Base-by-base conservation (phyloP, 2,888 invertebrate genomes). In the Eupithecia abbreviata region DNA sequence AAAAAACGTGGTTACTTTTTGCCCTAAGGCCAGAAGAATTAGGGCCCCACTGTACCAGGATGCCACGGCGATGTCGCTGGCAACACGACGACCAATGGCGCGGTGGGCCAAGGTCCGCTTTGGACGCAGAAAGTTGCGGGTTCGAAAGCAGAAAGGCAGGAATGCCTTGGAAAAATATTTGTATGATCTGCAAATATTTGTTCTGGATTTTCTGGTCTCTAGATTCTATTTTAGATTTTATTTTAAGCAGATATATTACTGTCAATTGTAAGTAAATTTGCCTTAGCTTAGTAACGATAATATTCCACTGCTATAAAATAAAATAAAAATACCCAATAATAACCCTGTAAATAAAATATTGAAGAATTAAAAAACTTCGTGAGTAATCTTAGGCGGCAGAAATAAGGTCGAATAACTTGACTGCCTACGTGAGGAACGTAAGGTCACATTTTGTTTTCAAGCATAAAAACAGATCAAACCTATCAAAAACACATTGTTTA, bases 401-500 rank as follows among this genome's bases (percentile, higher is more conserved):
- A 30, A 58, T 58, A 18, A 9, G 12, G 62, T 30, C 62, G 62
- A 62, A 62, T 18, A 62, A 42, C 66, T 42, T 66, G 42, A 18
- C 42, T 42, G 66, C 15, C 15, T 66, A 42, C 12, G 41, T 66
- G 66, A 66, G 13, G 5, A 41, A 65, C 4, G 65, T 41, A 66
- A 66, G 41, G 66, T 15, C 41, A 66, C 42, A 6, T 41, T 66
- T 66, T 18, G n/a, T 41, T 65, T 7, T 9, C 0, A 15, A 41
- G 42, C 3, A 7, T 7, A 66, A 15, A 66, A 66, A 42, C 18
- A 65, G 9, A 66, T 42, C 41, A 41, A 65, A 65, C 30, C 12
- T 65, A 65, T 65, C 41, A 42, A 66, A 58, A 66, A 15, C 13
- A 66, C 15, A 10, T 66, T 75, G 75, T 77, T 79, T 77, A 74